Evolutionary conservation across 2,888 invertebrate species (phyloP).

Genomic region (Latrodectus elegans): DNA sequence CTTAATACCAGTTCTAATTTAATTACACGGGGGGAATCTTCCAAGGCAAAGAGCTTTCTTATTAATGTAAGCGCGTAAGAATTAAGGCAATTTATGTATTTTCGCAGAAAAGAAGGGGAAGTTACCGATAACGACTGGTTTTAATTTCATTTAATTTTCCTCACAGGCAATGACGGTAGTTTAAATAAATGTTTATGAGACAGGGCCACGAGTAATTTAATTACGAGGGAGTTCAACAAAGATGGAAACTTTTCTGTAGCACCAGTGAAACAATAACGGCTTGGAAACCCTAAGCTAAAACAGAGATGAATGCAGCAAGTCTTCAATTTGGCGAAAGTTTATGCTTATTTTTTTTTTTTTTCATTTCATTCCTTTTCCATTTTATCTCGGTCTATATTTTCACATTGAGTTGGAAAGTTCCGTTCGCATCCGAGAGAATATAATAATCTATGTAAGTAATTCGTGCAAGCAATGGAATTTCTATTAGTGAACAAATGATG

Average conservation of each 20-base stretch:
- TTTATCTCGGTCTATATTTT: neutral
- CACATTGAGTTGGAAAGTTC: neutral
- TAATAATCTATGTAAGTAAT: neutral
- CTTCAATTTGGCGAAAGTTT: neutral
- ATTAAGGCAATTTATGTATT: constrained; percentile 62
- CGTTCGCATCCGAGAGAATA: neutral
- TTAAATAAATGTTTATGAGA: constrained; percentile 63
- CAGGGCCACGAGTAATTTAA: constrained; percentile 43
- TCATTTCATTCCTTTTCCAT: neutral
- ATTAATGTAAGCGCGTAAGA: constrained; percentile 43
- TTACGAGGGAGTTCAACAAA: constrained; percentile 20
- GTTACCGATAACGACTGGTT: constrained; percentile 48
- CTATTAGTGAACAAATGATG: constrained; percentile 1
- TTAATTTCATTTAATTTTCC: constrained; percentile 62
- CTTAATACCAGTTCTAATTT: constrained; percentile 52
- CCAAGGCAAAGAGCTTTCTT: constrained; percentile 33
- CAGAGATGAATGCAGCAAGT: constrained; percentile 18
- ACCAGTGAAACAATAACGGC: constrained; percentile 36
- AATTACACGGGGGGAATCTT: constrained; percentile 38
- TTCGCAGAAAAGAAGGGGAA: constrained; percentile 28
- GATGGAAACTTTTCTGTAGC: constrained; percentile 14
- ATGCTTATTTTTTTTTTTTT: neutral
- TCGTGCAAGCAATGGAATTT: neutral
- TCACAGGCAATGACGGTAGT: constrained; percentile 47
- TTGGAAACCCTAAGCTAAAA: constrained; percentile 2